Percentiles rank a stretch among this genome's conserved stretches.
Conservation (phyloP, 2,113 vertebrate species). For the Mirza zaza region DNA sequence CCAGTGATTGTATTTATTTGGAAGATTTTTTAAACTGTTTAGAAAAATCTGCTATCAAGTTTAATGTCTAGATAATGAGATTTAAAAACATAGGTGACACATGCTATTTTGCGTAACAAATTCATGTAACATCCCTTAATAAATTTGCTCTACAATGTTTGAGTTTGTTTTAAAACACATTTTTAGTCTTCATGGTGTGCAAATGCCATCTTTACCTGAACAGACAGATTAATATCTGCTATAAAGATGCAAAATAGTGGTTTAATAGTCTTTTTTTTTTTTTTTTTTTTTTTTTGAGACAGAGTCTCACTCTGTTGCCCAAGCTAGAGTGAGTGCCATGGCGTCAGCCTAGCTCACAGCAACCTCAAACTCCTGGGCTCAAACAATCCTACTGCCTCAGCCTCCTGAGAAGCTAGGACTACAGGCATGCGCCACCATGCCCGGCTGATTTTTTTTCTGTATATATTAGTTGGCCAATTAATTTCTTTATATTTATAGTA, state of each 20-base stretch:
- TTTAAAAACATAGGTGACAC: not conserved
- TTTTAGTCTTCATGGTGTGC: not conserved
- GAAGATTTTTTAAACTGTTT: not conserved
- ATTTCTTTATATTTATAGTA: too few species aligned
- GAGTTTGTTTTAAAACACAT: slow-evolving; percentile 38
- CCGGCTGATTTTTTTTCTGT: too few species aligned
- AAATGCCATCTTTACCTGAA: not conserved
- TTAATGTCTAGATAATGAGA: not conserved
- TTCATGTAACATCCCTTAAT: not conserved
- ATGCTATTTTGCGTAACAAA: not conserved
- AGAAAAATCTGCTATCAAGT: not conserved
- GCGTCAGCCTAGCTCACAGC: too few species aligned
- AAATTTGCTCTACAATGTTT: not conserved
- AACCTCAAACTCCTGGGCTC: too few species aligned
- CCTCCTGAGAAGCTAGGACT: too few species aligned
- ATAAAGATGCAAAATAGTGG: not conserved
- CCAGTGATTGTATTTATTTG: not conserved
- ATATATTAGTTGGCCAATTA: too few species aligned
- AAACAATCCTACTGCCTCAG: too few species aligned
- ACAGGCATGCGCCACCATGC: too few species aligned
- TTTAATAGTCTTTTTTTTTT: not conserved
- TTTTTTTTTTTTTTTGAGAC: not conserved
- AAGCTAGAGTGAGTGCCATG: too few species aligned
- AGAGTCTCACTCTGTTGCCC: too few species aligned
- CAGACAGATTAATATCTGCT: not conserved